Percentiles rank a stretch among this genome's conserved stretches.
Conservation (phyloP, 2,797 vertebrate species). For the Miichthys miiuy region DNA sequence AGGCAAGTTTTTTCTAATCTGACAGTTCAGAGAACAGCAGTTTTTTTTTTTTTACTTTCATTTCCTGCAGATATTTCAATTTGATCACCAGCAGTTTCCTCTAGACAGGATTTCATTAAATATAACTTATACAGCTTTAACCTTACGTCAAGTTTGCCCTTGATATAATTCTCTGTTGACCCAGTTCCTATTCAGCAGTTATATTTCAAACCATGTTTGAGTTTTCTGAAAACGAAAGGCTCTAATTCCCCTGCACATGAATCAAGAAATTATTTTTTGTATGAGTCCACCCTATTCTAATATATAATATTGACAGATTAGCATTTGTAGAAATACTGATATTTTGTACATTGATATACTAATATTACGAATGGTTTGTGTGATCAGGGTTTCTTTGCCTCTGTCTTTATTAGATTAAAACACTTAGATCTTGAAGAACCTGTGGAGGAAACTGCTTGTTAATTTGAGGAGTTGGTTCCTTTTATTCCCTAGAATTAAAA, state of each 20-base stretch:
- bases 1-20: neutral
- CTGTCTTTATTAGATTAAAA: neutral
- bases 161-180: conserved; percentile 15
- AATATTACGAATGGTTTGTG: neutral
- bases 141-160: conserved; percentile 23
- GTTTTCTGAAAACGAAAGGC: neutral
- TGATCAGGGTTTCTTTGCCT: neutral
- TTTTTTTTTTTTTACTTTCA: neutral
- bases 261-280: neutral
- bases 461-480: conserved; percentile 12
- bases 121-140: conserved; percentile 35
- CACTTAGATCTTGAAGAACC: neutral
- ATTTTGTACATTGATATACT: neutral
- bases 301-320: neutral
- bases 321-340: neutral
- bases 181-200: conserved; percentile 3
- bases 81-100: conserved; percentile 5
- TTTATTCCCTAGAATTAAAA: conserved; percentile 34
- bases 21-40: neutral
- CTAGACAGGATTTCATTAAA: conserved; percentile 23
- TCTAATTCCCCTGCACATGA: neutral
- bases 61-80: conserved; percentile 15
- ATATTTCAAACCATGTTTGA: conserved; percentile 5
- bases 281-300: neutral
- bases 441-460: conserved; percentile 15